Conservation (phyloP, 2,888 invertebrate genomes). For the Timema cristinae region DNA sequence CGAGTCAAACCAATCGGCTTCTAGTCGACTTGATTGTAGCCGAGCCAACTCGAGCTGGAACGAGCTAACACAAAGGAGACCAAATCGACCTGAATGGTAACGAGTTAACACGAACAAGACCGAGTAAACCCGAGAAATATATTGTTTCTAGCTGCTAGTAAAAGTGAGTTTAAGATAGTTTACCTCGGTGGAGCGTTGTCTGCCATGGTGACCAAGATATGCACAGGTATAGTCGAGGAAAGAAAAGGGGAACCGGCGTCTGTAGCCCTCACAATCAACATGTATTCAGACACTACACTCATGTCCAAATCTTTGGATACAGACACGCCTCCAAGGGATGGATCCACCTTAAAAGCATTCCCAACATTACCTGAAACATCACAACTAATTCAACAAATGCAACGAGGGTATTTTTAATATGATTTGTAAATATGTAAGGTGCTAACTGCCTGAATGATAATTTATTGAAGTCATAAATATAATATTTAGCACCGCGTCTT, state of each 20-base stretch:
- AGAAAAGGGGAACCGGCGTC: conserved; percentile 73
- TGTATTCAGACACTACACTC: conserved; percentile 68
- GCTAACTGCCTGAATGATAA: too few relatives aligned
- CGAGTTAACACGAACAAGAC: not conserved
- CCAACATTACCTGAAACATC: conserved; percentile 67
- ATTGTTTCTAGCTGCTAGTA: too few relatives aligned
- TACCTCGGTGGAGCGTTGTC: conserved; percentile 79
- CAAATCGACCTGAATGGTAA: not conserved
- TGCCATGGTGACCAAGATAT: conserved; percentile 82
- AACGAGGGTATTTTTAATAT: too few relatives aligned
- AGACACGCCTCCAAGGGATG: conserved; percentile 65
- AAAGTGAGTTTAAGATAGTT: conserved; percentile 33
- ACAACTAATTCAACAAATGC: too few relatives aligned
- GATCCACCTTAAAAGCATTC: conserved; percentile 78
- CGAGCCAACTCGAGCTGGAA: not conserved
- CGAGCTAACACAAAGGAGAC: not conserved
- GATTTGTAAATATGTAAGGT: too few relatives aligned
- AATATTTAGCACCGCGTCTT: too few relatives aligned
- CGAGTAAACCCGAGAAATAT: not conserved
- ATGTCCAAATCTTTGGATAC: conserved; percentile 68
- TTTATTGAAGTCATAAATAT: too few relatives aligned
- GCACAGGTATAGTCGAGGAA: conserved; percentile 75
- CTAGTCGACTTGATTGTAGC: too few relatives aligned
- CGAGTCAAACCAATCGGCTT: too few relatives aligned
- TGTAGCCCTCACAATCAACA: conserved; percentile 74